Evolutionary conservation across 2,113 vertebrate species (phyloP).

Genomic region (Anhinga rufa): DNA sequence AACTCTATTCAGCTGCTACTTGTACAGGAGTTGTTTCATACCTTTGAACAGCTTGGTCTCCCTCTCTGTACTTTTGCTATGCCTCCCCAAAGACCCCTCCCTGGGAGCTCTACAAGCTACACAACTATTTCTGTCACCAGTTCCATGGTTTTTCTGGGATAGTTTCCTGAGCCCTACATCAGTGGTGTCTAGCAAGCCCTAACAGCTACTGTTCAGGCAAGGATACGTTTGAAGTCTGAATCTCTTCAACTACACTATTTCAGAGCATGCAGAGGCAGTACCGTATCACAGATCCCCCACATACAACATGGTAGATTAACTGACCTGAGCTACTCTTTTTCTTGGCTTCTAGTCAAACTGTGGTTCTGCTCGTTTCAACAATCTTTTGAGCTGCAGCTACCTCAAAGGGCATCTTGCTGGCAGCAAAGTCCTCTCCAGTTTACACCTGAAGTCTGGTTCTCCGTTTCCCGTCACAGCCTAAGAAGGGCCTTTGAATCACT

Average conservation of each 20-base stretch:
- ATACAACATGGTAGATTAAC: neutral
- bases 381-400: neutral
- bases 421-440: constrained; percentile 9
- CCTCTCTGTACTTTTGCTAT: neutral
- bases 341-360: neutral
- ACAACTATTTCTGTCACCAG: neutral
- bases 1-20: neutral
- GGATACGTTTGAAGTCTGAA: neutral
- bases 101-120: neutral
- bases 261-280: neutral
- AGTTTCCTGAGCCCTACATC: neutral
- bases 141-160: neutral
- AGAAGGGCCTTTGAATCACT: neutral
- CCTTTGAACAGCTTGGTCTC: neutral
- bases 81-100: neutral
- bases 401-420: neutral
- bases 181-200: neutral
- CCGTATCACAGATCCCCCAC: neutral
- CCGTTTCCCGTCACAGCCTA: neutral
- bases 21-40: neutral
- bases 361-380: neutral
- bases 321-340: neutral
- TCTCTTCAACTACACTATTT: neutral
- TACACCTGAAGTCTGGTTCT: neutral
- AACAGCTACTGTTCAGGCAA: neutral